Evolutionary conservation across 2,888 invertebrate species (phyloP), one percentile per base, ranked within the genome.

Genomic region (Himalopsyche japonica): DNA sequence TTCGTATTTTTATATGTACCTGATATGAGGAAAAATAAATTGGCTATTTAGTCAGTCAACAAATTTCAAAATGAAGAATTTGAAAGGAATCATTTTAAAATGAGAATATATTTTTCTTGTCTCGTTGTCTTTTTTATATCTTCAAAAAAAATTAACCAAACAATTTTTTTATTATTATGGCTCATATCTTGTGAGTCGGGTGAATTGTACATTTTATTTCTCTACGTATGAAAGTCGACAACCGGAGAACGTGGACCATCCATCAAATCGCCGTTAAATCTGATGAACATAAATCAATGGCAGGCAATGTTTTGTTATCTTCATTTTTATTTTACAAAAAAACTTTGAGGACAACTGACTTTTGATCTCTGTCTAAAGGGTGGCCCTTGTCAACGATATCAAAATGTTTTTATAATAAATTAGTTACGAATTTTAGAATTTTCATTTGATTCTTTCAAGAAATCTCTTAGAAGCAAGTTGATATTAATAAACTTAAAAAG

Each of bases 221-320:
- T 80, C 80, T 20, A 32, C 24, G 27, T 27, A 30, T 24, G 48
- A 34, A 43, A 30, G 80, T 27, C 48, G 80, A 80, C 80, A 49
- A 12, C 27, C 83, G 43, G 70, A 43, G 70, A 78, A 76, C 80
- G 80, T 49, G 80, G 80, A 80, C 86, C 84, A 84, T 86, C 86
- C 82, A 83, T 86, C 86, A 86, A 85, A 83, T 79, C 34, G 64
- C 47, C 70, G 81, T 79, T 76, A 83, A 87, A 84, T 87, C 85
- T 87, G 87, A 86, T 80, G 86, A 86, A 87, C 87, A 87, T 87
- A 87, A 86, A 87, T 87, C 87, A 87, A 86, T 85, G 84, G 79
- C 84, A 34, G 30, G 49, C 57, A n/a, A 57, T 57, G 57, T 57
- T 57, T 57, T 57, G 57, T 57, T 57, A 57, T 57, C 57, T 57